Base-by-base conservation (phyloP, 2,797 vertebrate species). In the Pitangus sulphuratus region DNA sequence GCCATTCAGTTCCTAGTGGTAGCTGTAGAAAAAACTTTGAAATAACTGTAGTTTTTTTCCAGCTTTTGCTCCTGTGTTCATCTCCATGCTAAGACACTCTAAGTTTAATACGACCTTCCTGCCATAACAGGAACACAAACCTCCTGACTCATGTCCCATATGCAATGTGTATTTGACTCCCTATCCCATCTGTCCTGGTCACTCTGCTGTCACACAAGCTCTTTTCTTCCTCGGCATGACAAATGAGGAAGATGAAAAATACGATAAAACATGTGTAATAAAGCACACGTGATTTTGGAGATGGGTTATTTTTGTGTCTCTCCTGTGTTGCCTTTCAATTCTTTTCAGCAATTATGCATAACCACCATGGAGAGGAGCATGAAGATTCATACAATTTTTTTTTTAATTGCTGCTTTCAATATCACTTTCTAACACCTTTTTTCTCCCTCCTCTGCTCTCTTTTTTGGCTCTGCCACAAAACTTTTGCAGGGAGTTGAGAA, bases 221-320 rank as follows among this genome's bases (percentile, higher is more conserved):
- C 24, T 17, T 74, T 89, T 90, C 47, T 76, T 89, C 30, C 77
- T n/a, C 2, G 3, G 12, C 21, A 28, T 47, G 37, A 84, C 54
- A 90, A 75, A 87, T 31, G 33, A 81, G 17, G n/a, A 85, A 54
- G n/a, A 12, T 28, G n/a, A 85, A 89, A 87, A 21, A 11, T 47
- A 19, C 2, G 9, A 81, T 15, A 28, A 50, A 81, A 56, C 4
- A 25, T 2, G 6, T 0, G 0, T 19, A 50, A 80, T 5, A 30
- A 69, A 87, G 28, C 3, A 62, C 72, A 61, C 2, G 1, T 8
- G 4, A 45, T 22, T 85, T 80, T 66, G 12, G n/a, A 75, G 25
- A 48, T 1, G 11, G 33, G 6, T 28, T 70, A 21, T 50, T 62
- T 72, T 85, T 68, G 12, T 51, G 22, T 15, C 58, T 82, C 57